Base-by-base conservation (phyloP, 2,113 vertebrate genomes). In the Falcunculus frontatus region DNA sequence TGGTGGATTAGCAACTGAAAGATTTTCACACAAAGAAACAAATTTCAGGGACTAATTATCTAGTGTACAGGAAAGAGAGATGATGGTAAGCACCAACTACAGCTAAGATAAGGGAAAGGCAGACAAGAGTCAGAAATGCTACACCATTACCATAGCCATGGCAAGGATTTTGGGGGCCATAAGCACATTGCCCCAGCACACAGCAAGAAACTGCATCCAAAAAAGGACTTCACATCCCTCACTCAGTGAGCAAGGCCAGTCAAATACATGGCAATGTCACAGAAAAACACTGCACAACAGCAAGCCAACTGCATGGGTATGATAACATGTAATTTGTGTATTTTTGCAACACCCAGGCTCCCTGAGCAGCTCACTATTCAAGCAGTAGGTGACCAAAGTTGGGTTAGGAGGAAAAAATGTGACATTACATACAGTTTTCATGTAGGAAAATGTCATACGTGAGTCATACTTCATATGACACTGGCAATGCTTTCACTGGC, bases 11-110 rank as follows among this genome's bases (percentile, higher is more conserved):
- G 37, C 50, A 95, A 22, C 56, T 53, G 42, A 65, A 91, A 39
- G 32, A 77, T 89, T 96, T 95, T 91, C 74, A 81, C 23, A 39
- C 0, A 0, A 84, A 55, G 35, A 91, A 35, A 62, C 22, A 74
- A 65, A 80, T 80, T 92, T 95, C n/a, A 87, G 64, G 67, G 63
- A 62, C 39, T 5, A 80, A 86, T 84, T 73, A 62, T 37, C 22
- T 65, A 57, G 23, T 11, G 37, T 47, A 26, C 33, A 74, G 26
- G 21, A 73, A 84, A 84, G 62, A 46, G 46, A 83, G 39, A 80
- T 22, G 18, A 73, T 32, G 5, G n/a, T 53, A 89, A 87, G 26
- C 7, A 53, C 14, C 32, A 78, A 26, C 18, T 33, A 50, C 7
- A 70, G 35, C 29, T 30, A 33, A 42, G 27, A 47, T 21, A 88